Percentiles rank a stretch among this genome's conserved stretches.
Conservation (phyloP, 1,140 invertebrate species). For the Heliconius hermathena region DNA sequence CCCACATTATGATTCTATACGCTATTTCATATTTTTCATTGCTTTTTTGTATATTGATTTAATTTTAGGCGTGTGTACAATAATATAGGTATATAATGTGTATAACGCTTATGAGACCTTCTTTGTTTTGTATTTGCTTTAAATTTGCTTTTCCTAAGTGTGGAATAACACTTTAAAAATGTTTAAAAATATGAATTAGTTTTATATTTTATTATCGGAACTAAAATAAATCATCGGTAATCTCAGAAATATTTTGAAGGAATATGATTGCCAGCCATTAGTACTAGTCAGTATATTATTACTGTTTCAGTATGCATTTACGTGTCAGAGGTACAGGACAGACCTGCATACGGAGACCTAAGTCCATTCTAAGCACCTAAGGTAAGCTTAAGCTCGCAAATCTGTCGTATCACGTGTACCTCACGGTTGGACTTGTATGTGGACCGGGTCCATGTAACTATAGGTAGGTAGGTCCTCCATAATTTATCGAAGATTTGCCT, state of each 20-base stretch:
- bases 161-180: too few relatives aligned
- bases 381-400: conserved; percentile 40
- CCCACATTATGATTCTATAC: conserved; percentile 22
- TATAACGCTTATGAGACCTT: background rate
- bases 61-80: background rate
- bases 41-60: background rate
- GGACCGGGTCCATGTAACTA: conserved; percentile 27
- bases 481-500: conserved; percentile 32
- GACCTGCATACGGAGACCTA: conserved; percentile 21
- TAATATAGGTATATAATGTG: background rate
- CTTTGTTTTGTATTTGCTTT: background rate
- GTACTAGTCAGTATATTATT: too few relatives aligned
- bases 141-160: too few relatives aligned
- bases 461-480: conserved; percentile 14
- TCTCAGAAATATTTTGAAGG: too few relatives aligned
- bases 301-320: too few relatives aligned
- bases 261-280: too few relatives aligned
- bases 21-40: conserved; percentile 12
- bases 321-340: background rate
- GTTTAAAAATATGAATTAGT: too few relatives aligned
- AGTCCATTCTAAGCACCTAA: conserved; percentile 39
- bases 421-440: conserved; percentile 29
- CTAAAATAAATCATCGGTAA: too few relatives aligned
- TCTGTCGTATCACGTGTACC: conserved; percentile 34
- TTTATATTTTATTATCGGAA: too few relatives aligned